Conservation (phyloP, 2,888 invertebrate genomes). For the Spisula solida region DNA sequence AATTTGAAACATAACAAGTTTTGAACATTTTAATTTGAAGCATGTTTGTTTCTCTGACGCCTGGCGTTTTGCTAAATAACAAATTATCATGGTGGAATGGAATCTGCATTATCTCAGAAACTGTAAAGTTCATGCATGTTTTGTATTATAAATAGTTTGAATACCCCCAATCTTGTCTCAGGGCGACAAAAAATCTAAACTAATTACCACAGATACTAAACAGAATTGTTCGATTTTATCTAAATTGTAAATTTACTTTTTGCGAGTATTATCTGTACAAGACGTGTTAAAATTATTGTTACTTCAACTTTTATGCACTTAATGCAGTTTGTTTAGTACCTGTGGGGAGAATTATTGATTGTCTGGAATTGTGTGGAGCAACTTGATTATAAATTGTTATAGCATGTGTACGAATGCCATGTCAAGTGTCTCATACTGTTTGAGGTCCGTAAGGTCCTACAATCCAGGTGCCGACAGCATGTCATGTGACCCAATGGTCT, state of each 20-base stretch:
- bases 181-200: background rate
- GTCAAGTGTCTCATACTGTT: too few species aligned
- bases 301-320: too few species aligned
- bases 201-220: background rate
- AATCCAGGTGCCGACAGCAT: too few species aligned
- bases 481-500: too few species aligned
- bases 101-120: background rate
- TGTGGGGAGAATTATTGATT: too few species aligned
- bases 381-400: too few species aligned
- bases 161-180: slow-evolving; percentile 19
- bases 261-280: too few species aligned
- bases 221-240: background rate
- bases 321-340: too few species aligned
- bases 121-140: background rate
- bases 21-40: background rate
- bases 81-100: background rate
- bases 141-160: background rate
- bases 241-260: background rate
- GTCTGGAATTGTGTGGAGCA: too few species aligned
- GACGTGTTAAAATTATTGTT: too few species aligned
- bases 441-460: too few species aligned
- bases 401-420: too few species aligned
- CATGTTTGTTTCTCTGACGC: background rate
- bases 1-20: background rate
- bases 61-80: background rate